Evolutionary conservation across 2,797 vertebrate genomes (phyloP), one percentile per base, ranked within the genome.

Genomic region (Aphelocoma californica): DNA sequence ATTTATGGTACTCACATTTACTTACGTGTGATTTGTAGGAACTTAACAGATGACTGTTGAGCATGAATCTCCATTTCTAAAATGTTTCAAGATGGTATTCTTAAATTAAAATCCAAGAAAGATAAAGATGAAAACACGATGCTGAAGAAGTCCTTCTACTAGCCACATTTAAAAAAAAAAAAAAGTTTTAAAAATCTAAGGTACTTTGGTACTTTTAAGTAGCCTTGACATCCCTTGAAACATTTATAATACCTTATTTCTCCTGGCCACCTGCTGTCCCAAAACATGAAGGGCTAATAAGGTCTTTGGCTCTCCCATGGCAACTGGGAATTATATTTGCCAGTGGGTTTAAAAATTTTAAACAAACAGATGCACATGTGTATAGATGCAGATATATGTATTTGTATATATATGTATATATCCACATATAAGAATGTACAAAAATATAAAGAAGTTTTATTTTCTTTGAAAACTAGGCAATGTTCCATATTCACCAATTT

Each of bases 371-470:
- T 14, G 29, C 20, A 2, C 1, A 9, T 6, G 0, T 14, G 31
- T 45, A n/a, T 18, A 61, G n/a, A 26, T 9, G 56, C 0, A 18
- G 5, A 28, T 3, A 18, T 0, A 0, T 9, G 2, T 29, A 13
- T 62, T 23, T 53, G 62, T 38, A 38, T 12, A 38, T 38, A 38
- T 38, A 38, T 38, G 38, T 38, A 11, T 23, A 58, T 19, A 38
- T 26, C 7, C 7, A 45, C 29, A 48, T 19, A 51, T 17, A 32
- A 5, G 69, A 40, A 72, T 28, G 11, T 8, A 53, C 10, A 48
- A 23, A 70, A 12, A 82, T 48, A 45, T 7, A 77, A 8, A 62
- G 6, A 65, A 25, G 1, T 8, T 66, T 54, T 58, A 1, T 62
- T 79, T 81, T 56, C 50, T 75, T 67, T 23, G 42, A 65, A 88